Conservation (phyloP, 2,113 vertebrate species). For the Labeo catla region DNA sequence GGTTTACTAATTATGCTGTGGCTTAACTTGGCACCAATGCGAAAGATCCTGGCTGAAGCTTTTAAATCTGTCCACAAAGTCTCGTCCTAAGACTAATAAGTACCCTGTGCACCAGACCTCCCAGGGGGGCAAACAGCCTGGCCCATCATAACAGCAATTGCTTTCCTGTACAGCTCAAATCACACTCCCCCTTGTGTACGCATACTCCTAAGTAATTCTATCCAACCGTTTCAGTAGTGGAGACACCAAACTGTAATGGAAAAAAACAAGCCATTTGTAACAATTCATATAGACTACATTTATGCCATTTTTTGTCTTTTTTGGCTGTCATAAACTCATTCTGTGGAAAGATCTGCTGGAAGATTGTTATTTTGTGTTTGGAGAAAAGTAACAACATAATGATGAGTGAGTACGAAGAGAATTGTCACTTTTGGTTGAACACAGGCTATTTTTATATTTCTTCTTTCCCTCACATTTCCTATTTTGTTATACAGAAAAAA, state of each 20-base stretch:
- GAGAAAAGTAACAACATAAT: neutral
- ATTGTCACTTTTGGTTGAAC: neutral
- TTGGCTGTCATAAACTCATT: neutral
- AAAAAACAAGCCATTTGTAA: neutral
- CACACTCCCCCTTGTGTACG: slow-evolving; percentile 13
- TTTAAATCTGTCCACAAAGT: slow-evolving; percentile 78
- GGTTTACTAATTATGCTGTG: slow-evolving; percentile 81
- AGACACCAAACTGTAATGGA: slow-evolving; percentile 32
- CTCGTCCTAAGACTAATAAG: slow-evolving; percentile 76
- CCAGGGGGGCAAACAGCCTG: slow-evolving; percentile 65
- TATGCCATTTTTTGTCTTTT: neutral
- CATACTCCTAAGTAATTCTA: slow-evolving; percentile 35
- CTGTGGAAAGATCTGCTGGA: neutral
- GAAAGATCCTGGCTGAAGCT: slow-evolving; percentile 78
- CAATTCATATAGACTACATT: neutral
- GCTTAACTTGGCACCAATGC: slow-evolving; percentile 82
- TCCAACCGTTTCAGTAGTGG: slow-evolving; percentile 6
- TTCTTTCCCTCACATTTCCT: neutral
- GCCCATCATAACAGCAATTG: slow-evolving; percentile 38
- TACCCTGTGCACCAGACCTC: slow-evolving; percentile 76
- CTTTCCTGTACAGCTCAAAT: slow-evolving; percentile 15
- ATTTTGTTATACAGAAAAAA: neutral
- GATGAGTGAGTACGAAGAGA: neutral
- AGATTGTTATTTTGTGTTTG: neutral
- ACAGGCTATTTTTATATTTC: neutral